These are phyloP conservation scores for Penaeus indicus DNA, from an alignment of 1,140 invertebrate genomes.

Conservation along the genomic window DNA sequence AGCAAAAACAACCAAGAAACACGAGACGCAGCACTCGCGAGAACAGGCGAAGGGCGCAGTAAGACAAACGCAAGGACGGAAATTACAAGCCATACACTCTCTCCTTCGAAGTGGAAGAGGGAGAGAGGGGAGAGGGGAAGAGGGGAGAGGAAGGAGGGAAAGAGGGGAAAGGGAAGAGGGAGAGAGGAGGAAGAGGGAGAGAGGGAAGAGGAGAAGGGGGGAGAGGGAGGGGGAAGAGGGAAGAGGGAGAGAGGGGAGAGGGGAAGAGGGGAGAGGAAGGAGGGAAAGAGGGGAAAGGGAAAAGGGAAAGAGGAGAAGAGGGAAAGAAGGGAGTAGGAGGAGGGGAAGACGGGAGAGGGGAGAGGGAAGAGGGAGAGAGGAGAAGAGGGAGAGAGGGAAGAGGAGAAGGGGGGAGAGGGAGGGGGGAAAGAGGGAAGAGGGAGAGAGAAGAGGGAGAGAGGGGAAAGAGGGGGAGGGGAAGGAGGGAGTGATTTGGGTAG, in stretches of 20 bases:
- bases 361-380: not conserved
- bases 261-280: too few relatives aligned
- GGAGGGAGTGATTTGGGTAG: not conserved
- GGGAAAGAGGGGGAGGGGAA: not conserved
- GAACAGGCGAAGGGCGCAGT: too few relatives aligned
- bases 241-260: not conserved
- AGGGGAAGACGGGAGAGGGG: not conserved
- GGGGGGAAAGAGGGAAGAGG: not conserved
- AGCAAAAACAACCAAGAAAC: too few relatives aligned
- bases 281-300: not conserved
- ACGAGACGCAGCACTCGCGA: too few relatives aligned
- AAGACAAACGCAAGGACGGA: not conserved
- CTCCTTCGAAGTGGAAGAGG: not conserved
- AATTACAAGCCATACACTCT: not conserved
- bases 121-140: not conserved
- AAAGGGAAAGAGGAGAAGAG: too few relatives aligned
- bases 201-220: not conserved
- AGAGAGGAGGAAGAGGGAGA: not conserved
- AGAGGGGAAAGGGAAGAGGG: not conserved
- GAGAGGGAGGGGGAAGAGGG: not conserved
- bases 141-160: not conserved
- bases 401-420: not conserved
- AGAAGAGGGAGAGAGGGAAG: not conserved
- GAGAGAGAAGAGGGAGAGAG: not conserved
- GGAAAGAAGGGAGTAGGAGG: not conserved